A percentile compares a stretch with the other conserved stretches of the same genome.
phyloP scores from a whole-genome alignment of 2,797 vertebrate species.

The Pangasius sanitwongsei region DNA sequence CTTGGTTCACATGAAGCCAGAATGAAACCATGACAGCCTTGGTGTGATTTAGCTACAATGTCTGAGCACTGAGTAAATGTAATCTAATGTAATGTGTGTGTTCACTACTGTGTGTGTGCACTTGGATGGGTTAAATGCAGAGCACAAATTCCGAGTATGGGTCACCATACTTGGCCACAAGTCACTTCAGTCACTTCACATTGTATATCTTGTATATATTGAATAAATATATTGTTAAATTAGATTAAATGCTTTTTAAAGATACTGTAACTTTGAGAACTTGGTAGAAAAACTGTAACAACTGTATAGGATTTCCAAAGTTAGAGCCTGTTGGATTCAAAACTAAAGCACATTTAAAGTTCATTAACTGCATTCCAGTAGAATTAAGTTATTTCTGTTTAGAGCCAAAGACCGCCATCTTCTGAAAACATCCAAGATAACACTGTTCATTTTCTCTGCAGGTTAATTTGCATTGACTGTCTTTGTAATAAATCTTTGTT shows the following conservation, averaged over 20 bases:
- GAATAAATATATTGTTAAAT: background rate
- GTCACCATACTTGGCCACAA: no score
- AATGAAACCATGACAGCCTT: background rate
- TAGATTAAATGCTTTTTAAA: background rate
- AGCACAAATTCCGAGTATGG: no score
- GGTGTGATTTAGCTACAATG: background rate
- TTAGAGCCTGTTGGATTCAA: background rate
- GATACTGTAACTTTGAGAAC: background rate
- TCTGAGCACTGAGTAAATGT: background rate
- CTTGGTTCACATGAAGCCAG: slow-evolving; percentile 19
- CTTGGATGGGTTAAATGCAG: no score
- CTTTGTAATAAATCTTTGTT: background rate
- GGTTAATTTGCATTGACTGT: background rate
- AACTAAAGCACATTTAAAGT: background rate
- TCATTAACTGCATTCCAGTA: background rate
- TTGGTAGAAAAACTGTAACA: background rate
- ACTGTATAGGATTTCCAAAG: background rate
- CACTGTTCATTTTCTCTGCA: background rate
- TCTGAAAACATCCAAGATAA: background rate
- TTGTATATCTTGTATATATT: background rate
- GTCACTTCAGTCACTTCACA: background rate
- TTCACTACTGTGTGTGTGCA: no score
- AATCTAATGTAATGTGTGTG: background rate
- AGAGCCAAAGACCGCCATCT: background rate
- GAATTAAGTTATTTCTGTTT: background rate